Conservation (phyloP, 2,888 invertebrate species). For the Drosophila nigritarsus region DNA sequence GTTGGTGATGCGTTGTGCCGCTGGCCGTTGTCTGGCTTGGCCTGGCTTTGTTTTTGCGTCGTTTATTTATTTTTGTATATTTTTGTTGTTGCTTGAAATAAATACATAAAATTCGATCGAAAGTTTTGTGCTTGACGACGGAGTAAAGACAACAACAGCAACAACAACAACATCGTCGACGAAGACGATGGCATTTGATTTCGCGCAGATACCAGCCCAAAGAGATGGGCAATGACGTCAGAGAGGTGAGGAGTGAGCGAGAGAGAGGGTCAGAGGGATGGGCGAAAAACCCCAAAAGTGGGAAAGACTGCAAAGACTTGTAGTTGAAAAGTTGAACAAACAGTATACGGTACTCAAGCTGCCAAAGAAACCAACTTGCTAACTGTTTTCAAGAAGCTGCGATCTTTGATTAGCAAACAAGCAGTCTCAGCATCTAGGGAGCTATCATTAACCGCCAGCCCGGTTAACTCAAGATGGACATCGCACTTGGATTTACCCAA, state of each 20-base stretch:
- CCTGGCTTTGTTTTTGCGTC: conserved; percentile 66
- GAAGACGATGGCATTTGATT: conserved; percentile 74
- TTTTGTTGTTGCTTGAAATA: conserved; percentile 66
- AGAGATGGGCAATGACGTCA: conserved; percentile 65
- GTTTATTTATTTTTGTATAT: conserved; percentile 59
- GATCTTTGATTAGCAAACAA: conserved; percentile 80
- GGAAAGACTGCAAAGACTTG: conserved; percentile 54
- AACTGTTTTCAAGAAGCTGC: conserved; percentile 71
- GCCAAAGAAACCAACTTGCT: conserved; percentile 48
- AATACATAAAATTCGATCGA: conserved; percentile 81
- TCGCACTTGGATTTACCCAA: conserved; percentile 62
- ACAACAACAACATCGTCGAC: conserved; percentile 31
- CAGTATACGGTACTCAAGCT: conserved; percentile 76
- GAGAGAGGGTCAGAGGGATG: neutral
- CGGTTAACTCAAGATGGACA: conserved; percentile 25
- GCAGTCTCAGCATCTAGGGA: conserved; percentile 48
- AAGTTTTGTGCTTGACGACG: conserved; percentile 77
- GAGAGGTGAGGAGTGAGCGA: neutral
- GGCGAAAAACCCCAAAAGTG: conserved; percentile 5
- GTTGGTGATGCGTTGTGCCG: conserved; percentile 75
- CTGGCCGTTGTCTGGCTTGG: conserved; percentile 77
- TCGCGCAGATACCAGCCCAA: conserved; percentile 71
- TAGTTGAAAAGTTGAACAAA: conserved; percentile 74
- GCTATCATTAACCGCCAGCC: conserved; percentile 70
- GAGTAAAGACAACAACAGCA: conserved; percentile 19